These are phyloP conservation scores for Loripinus fragilis DNA, from an alignment of 2,888 invertebrate genomes.

Conservation along the genomic window DNA sequence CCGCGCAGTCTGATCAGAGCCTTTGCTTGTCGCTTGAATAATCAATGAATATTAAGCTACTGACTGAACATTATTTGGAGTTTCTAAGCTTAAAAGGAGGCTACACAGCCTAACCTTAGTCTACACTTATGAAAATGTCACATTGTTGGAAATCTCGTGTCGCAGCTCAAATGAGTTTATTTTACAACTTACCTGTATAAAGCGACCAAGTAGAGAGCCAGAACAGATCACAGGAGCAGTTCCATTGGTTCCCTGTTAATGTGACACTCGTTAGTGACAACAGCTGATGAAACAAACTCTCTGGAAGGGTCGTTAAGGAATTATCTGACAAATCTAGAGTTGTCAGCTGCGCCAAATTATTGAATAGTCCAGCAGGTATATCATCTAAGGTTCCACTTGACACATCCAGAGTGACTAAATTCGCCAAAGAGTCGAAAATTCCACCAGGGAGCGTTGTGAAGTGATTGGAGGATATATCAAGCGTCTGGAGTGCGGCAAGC, in stretches of 20 bases:
- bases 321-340: neutral
- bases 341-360: neutral
- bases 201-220: conserved; percentile 43
- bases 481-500: conserved; percentile 8
- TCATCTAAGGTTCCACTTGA: conserved; percentile 25
- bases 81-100: too few species aligned
- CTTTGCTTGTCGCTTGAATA: too few species aligned
- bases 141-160: too few species aligned
- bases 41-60: too few species aligned
- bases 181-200: conserved; percentile 32
- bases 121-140: too few species aligned
- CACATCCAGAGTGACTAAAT: conserved; percentile 27
- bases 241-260: conserved; percentile 32
- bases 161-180: too few species aligned
- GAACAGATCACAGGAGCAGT: conserved; percentile 37
- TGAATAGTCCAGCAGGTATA: neutral
- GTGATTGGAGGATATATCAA: conserved; percentile 43
- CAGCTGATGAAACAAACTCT: conserved; percentile 31
- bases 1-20: too few species aligned
- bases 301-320: conserved; percentile 23
- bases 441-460: conserved; percentile 34
- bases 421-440: conserved; percentile 24
- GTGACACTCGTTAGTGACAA: conserved; percentile 27
- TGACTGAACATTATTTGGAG: too few species aligned
- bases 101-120: neutral